A percentile compares a stretch with the other conserved stretches of the same genome.
Conservation (phyloP, 2,797 vertebrate genomes). For the Octomys mimax region DNA sequence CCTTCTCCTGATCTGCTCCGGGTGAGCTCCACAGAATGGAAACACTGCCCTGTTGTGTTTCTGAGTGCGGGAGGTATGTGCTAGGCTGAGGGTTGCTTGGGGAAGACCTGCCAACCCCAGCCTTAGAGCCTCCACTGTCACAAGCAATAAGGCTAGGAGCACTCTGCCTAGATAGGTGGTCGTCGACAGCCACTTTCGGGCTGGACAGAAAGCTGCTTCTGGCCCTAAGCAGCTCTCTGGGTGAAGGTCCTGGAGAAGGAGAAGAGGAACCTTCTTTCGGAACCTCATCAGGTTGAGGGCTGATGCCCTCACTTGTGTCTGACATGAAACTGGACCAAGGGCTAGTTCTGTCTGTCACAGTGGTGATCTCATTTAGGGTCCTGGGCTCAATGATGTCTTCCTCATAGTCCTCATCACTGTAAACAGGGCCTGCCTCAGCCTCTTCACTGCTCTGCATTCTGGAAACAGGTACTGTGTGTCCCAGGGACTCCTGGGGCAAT, state of each 20-base stretch:
- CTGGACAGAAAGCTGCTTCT: conserved; percentile 50
- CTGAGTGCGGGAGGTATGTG: neutral
- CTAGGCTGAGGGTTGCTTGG: neutral
- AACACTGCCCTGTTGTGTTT: neutral
- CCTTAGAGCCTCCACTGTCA: neutral
- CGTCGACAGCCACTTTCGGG: neutral
- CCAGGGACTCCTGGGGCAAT: conserved; percentile 67
- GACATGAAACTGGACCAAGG: conserved; percentile 97
- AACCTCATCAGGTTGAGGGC: conserved; percentile 65
- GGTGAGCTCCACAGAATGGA: conserved; percentile 36
- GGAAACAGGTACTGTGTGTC: neutral
- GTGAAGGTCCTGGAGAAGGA: conserved; percentile 21
- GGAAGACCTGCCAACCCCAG: neutral
- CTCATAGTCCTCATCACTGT: conserved; percentile 93
- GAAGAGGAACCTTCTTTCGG: conserved; percentile 50
- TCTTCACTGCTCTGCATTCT: neutral
- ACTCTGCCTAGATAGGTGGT: neutral
- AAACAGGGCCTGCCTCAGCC: conserved; percentile 30
- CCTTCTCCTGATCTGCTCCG: neutral
- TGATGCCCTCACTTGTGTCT: conserved; percentile 84
- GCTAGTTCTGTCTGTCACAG: conserved; percentile 94
- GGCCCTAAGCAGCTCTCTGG: conserved; percentile 50
- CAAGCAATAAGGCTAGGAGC: conserved; percentile 9
- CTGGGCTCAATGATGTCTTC: conserved; percentile 94
- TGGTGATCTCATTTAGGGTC: conserved; percentile 95